Base-by-base conservation (phyloP, 2,113 vertebrate species). In the Proterorhinus semilunaris region DNA sequence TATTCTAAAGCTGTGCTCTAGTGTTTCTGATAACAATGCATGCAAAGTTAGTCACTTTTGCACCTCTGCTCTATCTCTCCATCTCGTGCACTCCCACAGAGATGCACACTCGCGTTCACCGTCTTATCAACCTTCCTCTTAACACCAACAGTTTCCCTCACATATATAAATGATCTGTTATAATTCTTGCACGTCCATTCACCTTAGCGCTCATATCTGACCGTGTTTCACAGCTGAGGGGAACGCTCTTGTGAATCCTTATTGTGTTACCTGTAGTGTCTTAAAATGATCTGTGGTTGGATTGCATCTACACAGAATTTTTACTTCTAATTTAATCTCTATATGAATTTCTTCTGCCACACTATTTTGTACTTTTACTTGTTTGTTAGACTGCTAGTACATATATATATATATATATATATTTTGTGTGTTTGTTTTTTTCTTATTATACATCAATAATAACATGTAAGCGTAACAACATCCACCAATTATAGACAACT, bases 1-100 rank as follows among this genome's bases (percentile, higher is more conserved):
- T 91, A 88, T 91, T 88, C 86, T 79, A 78, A 84, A 91, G 89
- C 79, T 83, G 71, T 75, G 76, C 70, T 71, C 73, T 81, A 84
- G 75, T 85, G 81, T 89, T 90, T 86, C 87, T 79, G 81, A 88
- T 82, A 75, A 78, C 79, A 72, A 83, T 44, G 21, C 63, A 15
- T 69, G 72, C 66, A 58, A 16, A 88, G 78, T n/a, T 16, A 80
- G 69, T 65, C 83, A 76, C 62, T 67, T 78, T 77, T 62, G 47
- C 69, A 5, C 15, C 44, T 55, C 57, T 72, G 54, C 4, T 76
- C 68, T 79, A 67, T 76, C 76, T 73, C 83, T 74, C 27, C 67
- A 70, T 74, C 67, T 73, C 75, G 48, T 65, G 65, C 74, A 75
- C 72, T 80, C 82, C 74, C 76, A 65, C 79, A 78, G 87, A 80